phyloP scores from a whole-genome alignment of 2,888 invertebrate genomes.

The Drosophila limbata region DNA sequence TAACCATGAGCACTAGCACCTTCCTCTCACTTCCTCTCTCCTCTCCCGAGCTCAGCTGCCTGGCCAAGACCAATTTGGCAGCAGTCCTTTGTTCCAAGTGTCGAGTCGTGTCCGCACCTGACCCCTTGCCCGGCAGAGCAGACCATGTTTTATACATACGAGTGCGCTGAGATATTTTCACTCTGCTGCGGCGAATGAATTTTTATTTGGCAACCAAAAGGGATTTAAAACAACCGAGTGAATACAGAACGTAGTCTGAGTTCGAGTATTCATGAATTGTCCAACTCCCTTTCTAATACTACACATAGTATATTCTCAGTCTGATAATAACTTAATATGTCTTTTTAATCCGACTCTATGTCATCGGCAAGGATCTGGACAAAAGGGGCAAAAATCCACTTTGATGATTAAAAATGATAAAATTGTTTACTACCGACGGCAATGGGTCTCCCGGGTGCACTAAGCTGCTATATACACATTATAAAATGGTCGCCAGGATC shows the following conservation, averaged over 20 bases:
- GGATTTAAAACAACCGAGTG: conserved; percentile 15
- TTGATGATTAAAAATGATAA: conserved; percentile 85
- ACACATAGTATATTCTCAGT: conserved; percentile 36
- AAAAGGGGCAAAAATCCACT: conserved; percentile 66
- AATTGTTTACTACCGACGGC: conserved; percentile 82
- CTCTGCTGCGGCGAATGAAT: conserved; percentile 60
- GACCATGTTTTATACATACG: conserved; percentile 74
- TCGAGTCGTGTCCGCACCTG: conserved; percentile 41
- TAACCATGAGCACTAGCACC: conserved; percentile 76
- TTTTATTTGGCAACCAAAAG: conserved; percentile 66
- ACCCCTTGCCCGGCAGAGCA: conserved; percentile 12
- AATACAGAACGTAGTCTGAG: conserved; percentile 8
- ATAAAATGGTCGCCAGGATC: conserved; percentile 84
- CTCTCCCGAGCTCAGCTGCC: conserved; percentile 12
- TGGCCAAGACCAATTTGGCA: conserved; percentile 72
- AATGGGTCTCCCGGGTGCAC: conserved; percentile 83
- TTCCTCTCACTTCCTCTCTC: neutral
- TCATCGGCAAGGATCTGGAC: conserved; percentile 43
- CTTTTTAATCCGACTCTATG: conserved; percentile 81
- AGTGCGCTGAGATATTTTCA: conserved; percentile 43
- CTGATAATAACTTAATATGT: conserved; percentile 84
- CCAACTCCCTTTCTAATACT: conserved; percentile 45
- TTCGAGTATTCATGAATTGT: conserved; percentile 68
- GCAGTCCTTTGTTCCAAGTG: conserved; percentile 72
- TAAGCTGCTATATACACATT: conserved; percentile 85